A percentile compares a stretch with the other conserved stretches of the same genome.
phyloP scores from a whole-genome alignment of 2,888 invertebrate species.

The Tipula unca region DNA sequence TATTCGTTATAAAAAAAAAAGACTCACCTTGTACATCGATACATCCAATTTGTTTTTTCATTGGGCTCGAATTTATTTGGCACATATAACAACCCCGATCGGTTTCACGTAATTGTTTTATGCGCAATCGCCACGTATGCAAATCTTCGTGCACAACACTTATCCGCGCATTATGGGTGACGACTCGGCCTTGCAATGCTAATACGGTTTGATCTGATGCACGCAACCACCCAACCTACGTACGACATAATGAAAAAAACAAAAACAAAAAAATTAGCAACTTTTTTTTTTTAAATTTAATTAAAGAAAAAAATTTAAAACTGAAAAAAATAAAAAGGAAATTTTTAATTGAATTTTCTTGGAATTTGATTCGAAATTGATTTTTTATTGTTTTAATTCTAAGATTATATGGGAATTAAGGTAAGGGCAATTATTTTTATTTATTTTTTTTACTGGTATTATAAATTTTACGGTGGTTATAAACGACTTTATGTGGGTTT shows the following conservation, averaged over 20 bases:
- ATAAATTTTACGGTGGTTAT: background rate
- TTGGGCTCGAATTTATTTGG: constrained; percentile 79
- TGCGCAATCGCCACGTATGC: constrained; percentile 77
- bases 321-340: background rate
- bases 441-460: background rate
- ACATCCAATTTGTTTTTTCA: constrained; percentile 82
- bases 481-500: background rate
- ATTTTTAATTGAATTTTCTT: background rate
- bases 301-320: background rate
- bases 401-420: background rate
- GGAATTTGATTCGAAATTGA: background rate
- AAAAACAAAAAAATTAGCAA: background rate
- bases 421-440: background rate
- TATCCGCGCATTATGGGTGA: constrained; percentile 75
- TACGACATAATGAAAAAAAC: background rate
- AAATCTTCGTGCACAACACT: constrained; percentile 74
- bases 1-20: background rate
- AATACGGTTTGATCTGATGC: constrained; percentile 87
- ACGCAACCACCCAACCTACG: constrained; percentile 80
- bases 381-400: background rate
- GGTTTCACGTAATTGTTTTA: constrained; percentile 69
- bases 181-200: constrained; percentile 73
- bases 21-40: constrained; percentile 77
- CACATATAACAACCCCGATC: constrained; percentile 89
- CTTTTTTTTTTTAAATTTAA: constrained; percentile 10